phyloP scores from a whole-genome alignment of 2,797 vertebrate genomes.

The Trachops cirrhosus region DNA sequence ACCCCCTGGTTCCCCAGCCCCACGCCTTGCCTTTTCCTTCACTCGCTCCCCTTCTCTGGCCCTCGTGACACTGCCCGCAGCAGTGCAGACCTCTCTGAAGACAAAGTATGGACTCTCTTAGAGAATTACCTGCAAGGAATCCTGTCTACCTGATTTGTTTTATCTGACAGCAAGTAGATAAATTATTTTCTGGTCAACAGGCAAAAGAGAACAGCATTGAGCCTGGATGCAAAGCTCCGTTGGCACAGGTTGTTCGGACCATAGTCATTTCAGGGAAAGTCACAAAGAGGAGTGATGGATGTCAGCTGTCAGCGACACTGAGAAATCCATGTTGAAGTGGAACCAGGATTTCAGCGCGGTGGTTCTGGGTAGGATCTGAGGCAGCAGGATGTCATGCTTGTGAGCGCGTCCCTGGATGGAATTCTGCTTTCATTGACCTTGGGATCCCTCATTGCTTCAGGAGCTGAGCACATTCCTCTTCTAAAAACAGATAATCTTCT shows the following conservation, averaged over 20 bases:
- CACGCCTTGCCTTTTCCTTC: background rate
- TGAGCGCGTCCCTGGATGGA: background rate
- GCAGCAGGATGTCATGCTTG: background rate
- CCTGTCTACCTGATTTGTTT: background rate
- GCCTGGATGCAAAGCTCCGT: background rate
- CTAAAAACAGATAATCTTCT: background rate
- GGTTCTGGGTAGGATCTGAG: conserved; percentile 17
- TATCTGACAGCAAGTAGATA: background rate
- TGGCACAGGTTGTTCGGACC: background rate
- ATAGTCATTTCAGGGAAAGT: background rate
- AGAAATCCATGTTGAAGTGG: background rate
- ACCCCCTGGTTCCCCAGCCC: background rate
- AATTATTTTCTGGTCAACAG: background rate
- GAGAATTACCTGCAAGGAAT: background rate
- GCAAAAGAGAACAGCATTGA: background rate
- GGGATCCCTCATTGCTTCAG: background rate
- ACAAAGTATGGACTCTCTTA: background rate
- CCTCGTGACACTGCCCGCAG: background rate
- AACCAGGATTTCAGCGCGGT: background rate
- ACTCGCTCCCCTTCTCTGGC: background rate
- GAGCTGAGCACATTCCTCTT: background rate
- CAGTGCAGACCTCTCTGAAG: background rate
- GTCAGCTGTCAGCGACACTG: background rate
- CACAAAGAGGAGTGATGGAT: background rate
- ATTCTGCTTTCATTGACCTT: background rate